A percentile compares a stretch with the other conserved stretches of the same genome.
Conservation (phyloP, 2,797 vertebrate genomes). For the Clarias laeviceps region DNA sequence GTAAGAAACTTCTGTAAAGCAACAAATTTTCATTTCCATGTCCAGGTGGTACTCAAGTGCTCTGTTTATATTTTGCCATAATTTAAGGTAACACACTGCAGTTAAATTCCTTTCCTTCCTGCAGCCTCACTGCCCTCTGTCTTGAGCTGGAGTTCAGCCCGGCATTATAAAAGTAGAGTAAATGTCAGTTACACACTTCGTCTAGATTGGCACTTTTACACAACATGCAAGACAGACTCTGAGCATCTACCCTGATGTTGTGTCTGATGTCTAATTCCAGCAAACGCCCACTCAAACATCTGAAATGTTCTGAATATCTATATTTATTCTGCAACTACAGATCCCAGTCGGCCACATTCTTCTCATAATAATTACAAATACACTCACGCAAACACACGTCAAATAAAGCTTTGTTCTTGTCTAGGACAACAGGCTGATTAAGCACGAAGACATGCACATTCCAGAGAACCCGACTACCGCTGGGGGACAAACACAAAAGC, state of each 20-base stretch:
- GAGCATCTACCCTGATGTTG: not conserved
- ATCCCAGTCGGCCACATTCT: constrained; percentile 22
- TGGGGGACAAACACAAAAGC: constrained; percentile 1
- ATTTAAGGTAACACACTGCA: not conserved
- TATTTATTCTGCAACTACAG: not conserved
- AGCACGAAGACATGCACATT: constrained; percentile 41
- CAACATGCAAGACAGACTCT: not conserved
- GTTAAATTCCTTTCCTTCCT: not conserved
- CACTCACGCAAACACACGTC: constrained; percentile 28
- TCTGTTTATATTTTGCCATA: not conserved
- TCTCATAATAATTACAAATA: constrained; percentile 22
- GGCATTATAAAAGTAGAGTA: constrained; percentile 29
- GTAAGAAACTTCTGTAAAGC: not conserved
- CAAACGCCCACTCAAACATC: not conserved
- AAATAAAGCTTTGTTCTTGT: constrained; percentile 45
- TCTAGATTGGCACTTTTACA: not conserved
- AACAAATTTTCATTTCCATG: not conserved
- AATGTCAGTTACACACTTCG: constrained; percentile 20
- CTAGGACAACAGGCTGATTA: constrained; percentile 50
- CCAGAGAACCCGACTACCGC: constrained; percentile 8
- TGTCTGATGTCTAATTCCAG: not conserved
- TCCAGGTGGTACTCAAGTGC: not conserved
- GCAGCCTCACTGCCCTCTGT: constrained; percentile 13
- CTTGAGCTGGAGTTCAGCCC: constrained; percentile 14
- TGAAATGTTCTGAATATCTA: constrained; percentile 13